These are phyloP conservation scores for Olivierus martensii DNA, from an alignment of 1,140 invertebrate species.

Conservation along the genomic window DNA sequence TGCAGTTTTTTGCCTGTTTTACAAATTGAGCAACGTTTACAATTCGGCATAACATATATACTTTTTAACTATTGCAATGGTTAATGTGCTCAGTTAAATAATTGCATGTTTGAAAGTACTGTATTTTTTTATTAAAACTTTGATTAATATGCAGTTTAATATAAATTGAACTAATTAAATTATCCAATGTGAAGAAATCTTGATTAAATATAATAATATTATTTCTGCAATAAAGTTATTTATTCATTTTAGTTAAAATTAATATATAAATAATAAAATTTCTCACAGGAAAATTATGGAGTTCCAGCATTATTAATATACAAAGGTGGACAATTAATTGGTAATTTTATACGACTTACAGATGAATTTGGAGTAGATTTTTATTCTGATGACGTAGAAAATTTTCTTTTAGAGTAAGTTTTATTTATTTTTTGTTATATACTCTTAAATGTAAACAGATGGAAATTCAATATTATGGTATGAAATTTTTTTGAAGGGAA, in stretches of 20 bases:
- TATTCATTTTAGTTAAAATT: slow-evolving; percentile 3
- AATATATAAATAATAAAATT: background rate
- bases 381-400: slow-evolving; percentile 74
- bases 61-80: no score
- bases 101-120: no score
- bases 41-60: no score
- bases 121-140: no score
- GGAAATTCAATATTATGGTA: no score
- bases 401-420: slow-evolving; percentile 61
- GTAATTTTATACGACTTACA: slow-evolving; percentile 78
- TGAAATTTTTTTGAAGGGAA: no score
- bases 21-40: no score
- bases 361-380: slow-evolving; percentile 84
- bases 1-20: no score
- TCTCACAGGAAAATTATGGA: slow-evolving; percentile 39
- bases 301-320: slow-evolving; percentile 86
- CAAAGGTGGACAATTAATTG: slow-evolving; percentile 74
- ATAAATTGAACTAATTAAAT: no score
- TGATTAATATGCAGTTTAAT: no score
- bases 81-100: no score
- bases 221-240: background rate
- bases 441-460: background rate
- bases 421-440: background rate
- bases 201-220: background rate
- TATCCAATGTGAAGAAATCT: no score